Conservation (phyloP, 2,888 invertebrate genomes). For the Bedellia somnulentella region DNA sequence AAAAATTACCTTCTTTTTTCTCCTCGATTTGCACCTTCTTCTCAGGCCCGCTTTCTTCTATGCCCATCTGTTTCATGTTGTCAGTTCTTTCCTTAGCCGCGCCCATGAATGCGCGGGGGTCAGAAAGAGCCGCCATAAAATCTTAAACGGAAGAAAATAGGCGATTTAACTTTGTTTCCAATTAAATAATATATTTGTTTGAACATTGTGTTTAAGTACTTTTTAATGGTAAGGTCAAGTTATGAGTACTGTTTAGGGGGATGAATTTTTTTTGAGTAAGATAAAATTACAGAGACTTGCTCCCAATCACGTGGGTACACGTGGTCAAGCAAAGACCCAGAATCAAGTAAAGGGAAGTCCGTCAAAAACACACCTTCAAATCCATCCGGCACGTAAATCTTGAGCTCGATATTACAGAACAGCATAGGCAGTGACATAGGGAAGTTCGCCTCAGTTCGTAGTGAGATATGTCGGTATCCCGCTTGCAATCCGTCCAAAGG, state of each 20-base stretch:
- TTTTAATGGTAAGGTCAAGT: no score
- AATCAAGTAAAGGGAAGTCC: no score
- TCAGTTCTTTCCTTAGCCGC: conserved; percentile 85
- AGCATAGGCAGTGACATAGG: conserved; percentile 98
- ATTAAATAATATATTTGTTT: no score
- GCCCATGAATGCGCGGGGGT: conserved; percentile 89
- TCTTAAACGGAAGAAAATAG: no score
- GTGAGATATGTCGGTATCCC: conserved; percentile 95
- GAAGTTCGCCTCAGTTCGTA: conserved; percentile 98
- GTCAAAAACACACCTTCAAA: conserved; percentile 73
- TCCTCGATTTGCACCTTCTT: conserved; percentile 68
- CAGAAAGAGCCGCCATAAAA: conserved; percentile 96
- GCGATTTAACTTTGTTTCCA: no score
- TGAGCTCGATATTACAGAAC: conserved; percentile 98
- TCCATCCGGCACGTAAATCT: conserved; percentile 99
- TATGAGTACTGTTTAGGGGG: no score
- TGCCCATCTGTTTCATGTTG: conserved; percentile 95
- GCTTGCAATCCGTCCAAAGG: conserved; percentile 97
- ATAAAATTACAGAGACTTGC: no score
- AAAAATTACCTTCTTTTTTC: conserved; percentile 73
- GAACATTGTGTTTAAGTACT: no score
- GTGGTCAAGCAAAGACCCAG: no score
- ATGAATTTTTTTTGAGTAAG: no score
- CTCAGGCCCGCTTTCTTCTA: conserved; percentile 75
- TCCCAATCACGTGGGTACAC: no score